Base-by-base conservation (phyloP, 2,113 vertebrate genomes). In the Monopterus albus region DNA sequence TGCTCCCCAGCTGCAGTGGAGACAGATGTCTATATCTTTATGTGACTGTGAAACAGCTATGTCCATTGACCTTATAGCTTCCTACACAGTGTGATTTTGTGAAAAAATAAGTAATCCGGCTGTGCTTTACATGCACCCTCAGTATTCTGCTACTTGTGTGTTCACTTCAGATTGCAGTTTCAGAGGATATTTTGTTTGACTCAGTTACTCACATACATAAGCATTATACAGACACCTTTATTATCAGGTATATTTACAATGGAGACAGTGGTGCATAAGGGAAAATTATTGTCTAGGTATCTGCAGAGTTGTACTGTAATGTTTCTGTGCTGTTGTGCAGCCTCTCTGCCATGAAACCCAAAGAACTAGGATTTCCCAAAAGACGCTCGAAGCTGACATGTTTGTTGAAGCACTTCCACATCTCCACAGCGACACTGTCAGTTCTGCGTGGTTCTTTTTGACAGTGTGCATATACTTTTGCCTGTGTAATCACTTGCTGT, bases 81-180 rank as follows among this genome's bases (percentile, higher is more conserved):
- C 20, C 25, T 33, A 51, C 39, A 74, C 75, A 71, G 25, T 56
- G 56, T 33, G 59, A 17, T 64, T 64, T 72, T 82, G 53, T 70
- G 31, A 33, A 38, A 47, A 31, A 35, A 66, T 55, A 77, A n/a
- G n/a, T 56, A 74, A 64, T 73, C 53, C 20, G 36, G 21, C 55
- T 25, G 3, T n/a, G 43, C 43, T 69, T 49, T 18, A 60, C 36
- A 56, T 66, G 50, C 33, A 10, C 23, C 29, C 26, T 1, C 33
- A 26, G 33, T 58, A 57, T 39, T 58, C 69, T 69, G 53, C 57
- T 35, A 49, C 72, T 53, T 70, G n/a, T 82, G 42, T 23, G 21
- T 49, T 23, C 47, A 56, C 61, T 73, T 69, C 11, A 55, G 33
- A 40, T 43, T 39, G 69, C 61, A 55, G 61, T 69, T 60, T 72